phyloP scores from a whole-genome alignment of 2,797 vertebrate species.

The Malurus splendens region DNA sequence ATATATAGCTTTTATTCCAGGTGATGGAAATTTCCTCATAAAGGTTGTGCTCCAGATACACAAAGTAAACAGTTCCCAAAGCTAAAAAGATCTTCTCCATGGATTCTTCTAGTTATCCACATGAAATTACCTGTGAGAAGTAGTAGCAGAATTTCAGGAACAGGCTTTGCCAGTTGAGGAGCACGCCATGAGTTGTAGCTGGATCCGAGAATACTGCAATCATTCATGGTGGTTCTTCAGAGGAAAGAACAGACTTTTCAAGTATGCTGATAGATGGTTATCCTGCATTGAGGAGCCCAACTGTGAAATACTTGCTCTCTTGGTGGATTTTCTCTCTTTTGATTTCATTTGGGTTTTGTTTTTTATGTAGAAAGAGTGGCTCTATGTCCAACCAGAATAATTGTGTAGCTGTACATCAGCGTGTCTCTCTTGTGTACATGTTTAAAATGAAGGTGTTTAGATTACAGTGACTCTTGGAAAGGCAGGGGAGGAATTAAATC shows the following conservation, averaged over 20 bases:
- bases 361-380: neutral
- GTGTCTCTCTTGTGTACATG: rapidly evolving
- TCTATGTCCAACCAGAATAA: neutral
- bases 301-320: neutral
- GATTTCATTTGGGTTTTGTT: neutral
- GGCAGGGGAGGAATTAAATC: neutral
- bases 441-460: neutral
- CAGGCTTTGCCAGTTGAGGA: neutral
- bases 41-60: neutral
- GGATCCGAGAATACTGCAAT: neutral
- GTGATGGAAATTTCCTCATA: neutral
- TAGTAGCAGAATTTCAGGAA: neutral
- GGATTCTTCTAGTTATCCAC: neutral
- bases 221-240: neutral
- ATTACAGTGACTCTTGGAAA: neutral
- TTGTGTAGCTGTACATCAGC: rapidly evolving
- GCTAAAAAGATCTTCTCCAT: neutral
- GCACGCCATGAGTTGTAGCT: rapidly evolving
- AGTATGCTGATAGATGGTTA: neutral
- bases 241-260: neutral
- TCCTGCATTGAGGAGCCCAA: neutral
- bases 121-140: neutral
- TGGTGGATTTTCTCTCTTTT: neutral
- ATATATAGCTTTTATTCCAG: neutral
- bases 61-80: neutral